These are phyloP conservation scores for Scolopax mira DNA, from an alignment of 2,113 vertebrate genomes.

Conservation along the genomic window DNA sequence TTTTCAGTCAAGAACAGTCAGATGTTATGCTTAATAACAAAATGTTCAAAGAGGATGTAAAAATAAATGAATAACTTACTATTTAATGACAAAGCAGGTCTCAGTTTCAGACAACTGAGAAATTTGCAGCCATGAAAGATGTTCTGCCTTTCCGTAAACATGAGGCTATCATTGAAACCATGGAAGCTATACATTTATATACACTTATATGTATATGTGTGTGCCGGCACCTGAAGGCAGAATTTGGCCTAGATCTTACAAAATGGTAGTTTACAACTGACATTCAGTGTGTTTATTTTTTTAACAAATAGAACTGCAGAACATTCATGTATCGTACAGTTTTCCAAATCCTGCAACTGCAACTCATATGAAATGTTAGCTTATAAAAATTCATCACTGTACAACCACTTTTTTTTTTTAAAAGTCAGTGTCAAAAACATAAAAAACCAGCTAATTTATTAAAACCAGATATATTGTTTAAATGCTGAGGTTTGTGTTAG, in stretches of 20 bases:
- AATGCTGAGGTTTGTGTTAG: not conserved
- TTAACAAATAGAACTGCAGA: not conserved
- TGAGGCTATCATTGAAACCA: not conserved
- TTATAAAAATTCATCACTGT: conserved; percentile 42
- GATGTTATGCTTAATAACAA: conserved; percentile 50
- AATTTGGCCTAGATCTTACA: not conserved
- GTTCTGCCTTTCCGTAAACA: not conserved
- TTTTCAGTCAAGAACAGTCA: conserved; percentile 33
- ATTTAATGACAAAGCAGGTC: conserved; percentile 11
- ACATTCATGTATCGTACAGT: not conserved
- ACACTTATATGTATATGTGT: not conserved
- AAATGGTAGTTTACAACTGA: not conserved
- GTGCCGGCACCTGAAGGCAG: not conserved
- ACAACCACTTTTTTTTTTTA: not conserved
- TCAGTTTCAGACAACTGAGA: not conserved
- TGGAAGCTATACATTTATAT: not conserved
- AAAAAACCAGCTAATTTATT: not conserved
- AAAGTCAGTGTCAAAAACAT: conserved; percentile 15
- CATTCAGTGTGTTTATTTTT: not conserved
- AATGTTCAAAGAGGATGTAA: conserved; percentile 42
- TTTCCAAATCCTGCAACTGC: not conserved
- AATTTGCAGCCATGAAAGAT: not conserved
- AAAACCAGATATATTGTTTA: not conserved
- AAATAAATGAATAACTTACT: conserved; percentile 47
- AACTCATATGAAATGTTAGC: not conserved